Evolutionary conservation across 1,140 invertebrate genomes (phyloP).

Genomic region (Pseudomyrmex gracilis): DNA sequence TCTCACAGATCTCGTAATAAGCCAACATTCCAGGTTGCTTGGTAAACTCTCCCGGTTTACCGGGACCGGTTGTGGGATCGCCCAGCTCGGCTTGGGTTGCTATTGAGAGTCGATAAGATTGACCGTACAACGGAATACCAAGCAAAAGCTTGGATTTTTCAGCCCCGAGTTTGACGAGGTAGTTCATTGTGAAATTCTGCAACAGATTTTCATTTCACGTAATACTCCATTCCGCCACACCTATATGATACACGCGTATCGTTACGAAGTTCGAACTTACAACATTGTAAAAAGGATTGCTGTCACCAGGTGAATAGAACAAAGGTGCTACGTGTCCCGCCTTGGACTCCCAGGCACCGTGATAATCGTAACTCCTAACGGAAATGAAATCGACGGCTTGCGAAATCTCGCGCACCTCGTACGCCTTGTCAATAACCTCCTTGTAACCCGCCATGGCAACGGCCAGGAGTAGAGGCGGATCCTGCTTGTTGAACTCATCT

Average conservation of each 20-base stretch:
- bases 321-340: conserved; percentile 95
- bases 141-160: conserved; percentile 92
- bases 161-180: conserved; percentile 90
- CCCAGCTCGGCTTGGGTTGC: conserved; percentile 84
- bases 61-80: conserved; percentile 88
- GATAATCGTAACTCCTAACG: conserved; percentile 96
- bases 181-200: conserved; percentile 92
- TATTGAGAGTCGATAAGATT: conserved; percentile 90
- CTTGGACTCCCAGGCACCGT: conserved; percentile 93
- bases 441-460: conserved; percentile 95
- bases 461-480: conserved; percentile 90
- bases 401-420: conserved; percentile 90
- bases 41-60: conserved; percentile 92
- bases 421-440: conserved; percentile 94
- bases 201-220: conserved; percentile 63
- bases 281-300: conserved; percentile 91
- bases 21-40: conserved; percentile 95
- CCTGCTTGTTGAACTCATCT: conserved; percentile 89
- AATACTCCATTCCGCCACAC: background rate
- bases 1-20: conserved; percentile 95
- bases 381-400: conserved; percentile 93
- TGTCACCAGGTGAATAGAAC: conserved; percentile 87
- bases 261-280: conserved; percentile 84
- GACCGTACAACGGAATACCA: conserved; percentile 96
- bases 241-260: background rate